Base-by-base conservation (phyloP, 2,113 vertebrate species). In the Rhabdornis inornatus region DNA sequence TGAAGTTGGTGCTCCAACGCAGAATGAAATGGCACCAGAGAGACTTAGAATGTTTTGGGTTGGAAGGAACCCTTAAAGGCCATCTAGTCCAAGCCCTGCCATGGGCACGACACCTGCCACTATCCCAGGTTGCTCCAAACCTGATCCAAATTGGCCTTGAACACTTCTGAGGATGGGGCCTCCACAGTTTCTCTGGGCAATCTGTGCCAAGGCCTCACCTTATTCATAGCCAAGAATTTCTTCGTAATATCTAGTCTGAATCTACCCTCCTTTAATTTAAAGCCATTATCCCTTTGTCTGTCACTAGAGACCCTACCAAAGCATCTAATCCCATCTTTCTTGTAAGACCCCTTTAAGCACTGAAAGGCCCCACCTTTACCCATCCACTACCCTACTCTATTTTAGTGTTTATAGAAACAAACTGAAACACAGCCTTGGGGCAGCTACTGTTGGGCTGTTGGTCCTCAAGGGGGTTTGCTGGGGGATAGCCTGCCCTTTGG, bases 81-180 rank as follows among this genome's bases (percentile, higher is more conserved):
- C 55, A 7, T 10, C 11, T 21, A 33, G 30, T 19, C 13, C 50
- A 42, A 15, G 11, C 7, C 13, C 20, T 74, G 17, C 35, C 22
- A 7, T 28, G 40, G 30, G 3, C 5, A 31, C 27, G n/a, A 35
- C 40, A 56, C 42, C 13, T 65, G 24, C 21, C 31, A 50, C 57
- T 7, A 15, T 6, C 24, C 9, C 52, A 66, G n/a, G 11, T 22
- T 63, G 31, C 28, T 79, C 52, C 61, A 47, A 71, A 42, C 22
- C 31, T 13, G 0, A 0, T 57, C 60, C 56, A 63, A 11, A 25
- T 7, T 63, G 25, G 3, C 33, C 23, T 42, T 3, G 25, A 45
- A 45, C 11, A 3, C 20, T 66, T 33, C 31, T 56, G 71, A 37
- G 23, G 6, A n/a, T 40, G 57, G 5, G 30, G 4, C 20, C 23